A percentile compares a stretch with the other conserved stretches of the same genome.
phyloP scores from a whole-genome alignment of 2,888 invertebrate genomes.

The Alviniconcha strummeri region DNA sequence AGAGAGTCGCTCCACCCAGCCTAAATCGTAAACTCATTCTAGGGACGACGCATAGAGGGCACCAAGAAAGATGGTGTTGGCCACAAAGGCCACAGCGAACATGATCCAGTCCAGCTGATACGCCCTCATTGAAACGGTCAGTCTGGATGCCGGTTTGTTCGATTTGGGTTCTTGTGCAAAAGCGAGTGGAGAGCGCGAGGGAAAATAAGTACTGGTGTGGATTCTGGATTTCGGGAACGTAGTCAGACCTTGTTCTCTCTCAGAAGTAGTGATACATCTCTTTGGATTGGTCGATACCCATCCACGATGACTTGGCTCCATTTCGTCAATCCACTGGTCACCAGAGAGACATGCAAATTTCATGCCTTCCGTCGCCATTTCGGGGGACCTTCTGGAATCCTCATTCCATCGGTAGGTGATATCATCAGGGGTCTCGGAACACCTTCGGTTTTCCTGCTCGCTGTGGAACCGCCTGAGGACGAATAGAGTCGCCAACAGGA shows the following conservation, averaged over 20 bases:
- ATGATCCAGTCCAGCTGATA: not conserved
- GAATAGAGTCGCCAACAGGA: conserved; percentile 1
- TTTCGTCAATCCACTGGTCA: no score
- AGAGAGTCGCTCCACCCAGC: no score
- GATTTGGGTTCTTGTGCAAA: no score
- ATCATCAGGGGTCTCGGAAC: not conserved
- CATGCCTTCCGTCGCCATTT: not conserved
- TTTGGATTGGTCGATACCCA: not conserved
- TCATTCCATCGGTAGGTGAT: no score
- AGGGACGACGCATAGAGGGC: not conserved
- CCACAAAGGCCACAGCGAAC: not conserved
- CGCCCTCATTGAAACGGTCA: not conserved
- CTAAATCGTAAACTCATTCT: no score
- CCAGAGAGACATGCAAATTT: no score
- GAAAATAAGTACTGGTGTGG: not conserved
- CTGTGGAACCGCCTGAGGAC: not conserved
- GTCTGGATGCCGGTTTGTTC: not conserved
- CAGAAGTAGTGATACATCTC: not conserved
- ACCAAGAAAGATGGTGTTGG: not conserved
- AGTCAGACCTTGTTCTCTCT: not conserved
- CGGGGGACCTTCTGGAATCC: not conserved
- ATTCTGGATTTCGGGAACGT: not conserved
- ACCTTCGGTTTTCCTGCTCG: not conserved
- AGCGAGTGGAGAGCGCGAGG: not conserved
- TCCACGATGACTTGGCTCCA: no score